Conservation (phyloP, 2,888 invertebrate genomes). For the Amiota minor region DNA sequence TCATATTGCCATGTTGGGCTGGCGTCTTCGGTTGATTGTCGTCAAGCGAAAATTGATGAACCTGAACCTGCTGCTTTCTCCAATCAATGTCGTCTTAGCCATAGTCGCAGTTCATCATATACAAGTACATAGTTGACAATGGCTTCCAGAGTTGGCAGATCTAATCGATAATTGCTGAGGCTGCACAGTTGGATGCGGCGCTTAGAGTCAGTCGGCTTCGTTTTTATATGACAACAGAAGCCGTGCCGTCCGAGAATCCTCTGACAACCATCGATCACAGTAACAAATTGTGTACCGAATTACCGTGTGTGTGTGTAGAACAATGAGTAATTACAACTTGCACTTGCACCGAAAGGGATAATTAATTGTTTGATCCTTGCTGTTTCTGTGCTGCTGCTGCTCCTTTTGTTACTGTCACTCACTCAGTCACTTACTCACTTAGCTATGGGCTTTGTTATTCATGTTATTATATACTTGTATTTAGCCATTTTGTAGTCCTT, state of each 20-base stretch:
- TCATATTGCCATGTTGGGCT: too few relatives aligned
- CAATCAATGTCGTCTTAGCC: neutral
- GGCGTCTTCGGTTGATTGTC: neutral
- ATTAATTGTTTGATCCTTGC: slow-evolving; percentile 50
- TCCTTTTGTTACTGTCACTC: slow-evolving; percentile 43
- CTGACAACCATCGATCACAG: slow-evolving; percentile 17
- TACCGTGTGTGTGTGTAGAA: neutral
- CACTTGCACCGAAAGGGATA: slow-evolving; percentile 62
- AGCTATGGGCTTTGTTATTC: slow-evolving; percentile 1
- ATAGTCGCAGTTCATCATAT: neutral
- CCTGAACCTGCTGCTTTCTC: neutral
- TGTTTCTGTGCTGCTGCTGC: slow-evolving; percentile 52
- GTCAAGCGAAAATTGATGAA: slow-evolving; percentile 4
- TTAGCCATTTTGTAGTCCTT: slow-evolving; percentile 4
- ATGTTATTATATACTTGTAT: neutral
- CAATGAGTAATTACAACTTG: slow-evolving; percentile 49
- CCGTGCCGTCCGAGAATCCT: neutral
- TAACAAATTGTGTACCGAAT: neutral
- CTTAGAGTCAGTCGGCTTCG: neutral
- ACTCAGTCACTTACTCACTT: neutral
- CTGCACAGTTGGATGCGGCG: neutral
- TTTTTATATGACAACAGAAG: neutral
- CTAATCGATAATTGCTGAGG: slow-evolving; percentile 9
- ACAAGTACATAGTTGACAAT: too few relatives aligned
- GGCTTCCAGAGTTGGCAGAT: neutral